phyloP scores from a whole-genome alignment of 2,888 invertebrate genomes.

The Creontiades dilutus region DNA sequence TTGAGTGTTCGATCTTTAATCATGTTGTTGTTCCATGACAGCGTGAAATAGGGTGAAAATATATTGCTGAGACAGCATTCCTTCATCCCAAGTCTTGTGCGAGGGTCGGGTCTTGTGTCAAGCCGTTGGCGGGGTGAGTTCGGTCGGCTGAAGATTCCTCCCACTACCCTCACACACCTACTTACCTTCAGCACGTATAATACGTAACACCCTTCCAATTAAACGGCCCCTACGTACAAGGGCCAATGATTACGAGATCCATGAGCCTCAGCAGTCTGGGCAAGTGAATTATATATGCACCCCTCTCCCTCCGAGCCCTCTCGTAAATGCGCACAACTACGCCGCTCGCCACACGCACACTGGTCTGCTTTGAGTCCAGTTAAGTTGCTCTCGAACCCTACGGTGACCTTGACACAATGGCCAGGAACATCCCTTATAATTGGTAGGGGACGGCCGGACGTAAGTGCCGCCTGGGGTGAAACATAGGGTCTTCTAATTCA shows the following conservation, averaged over 20 bases:
- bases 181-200: background rate
- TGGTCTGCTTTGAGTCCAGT: background rate
- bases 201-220: constrained; percentile 28
- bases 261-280: background rate
- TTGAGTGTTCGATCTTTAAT: too few species aligned
- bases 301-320: background rate
- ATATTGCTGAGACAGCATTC: too few species aligned
- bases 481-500: constrained; percentile 16
- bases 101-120: too few species aligned
- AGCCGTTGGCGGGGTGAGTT: background rate
- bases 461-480: constrained; percentile 27
- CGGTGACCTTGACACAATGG: constrained; percentile 20
- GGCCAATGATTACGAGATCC: background rate
- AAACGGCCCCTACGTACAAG: background rate
- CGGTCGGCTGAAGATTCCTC: background rate
- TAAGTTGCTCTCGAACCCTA: constrained; percentile 8
- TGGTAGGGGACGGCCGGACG: background rate
- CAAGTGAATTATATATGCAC: constrained; percentile 23
- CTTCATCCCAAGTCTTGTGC: too few species aligned
- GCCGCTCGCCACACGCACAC: background rate
- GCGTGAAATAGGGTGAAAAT: too few species aligned
- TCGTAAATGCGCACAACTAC: background rate
- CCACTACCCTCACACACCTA: background rate
- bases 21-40: too few species aligned
- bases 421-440: constrained; percentile 36